These are phyloP conservation scores for Apis mellifera DNA, from an alignment of 1,140 invertebrate genomes.

Conservation along the genomic window DNA sequence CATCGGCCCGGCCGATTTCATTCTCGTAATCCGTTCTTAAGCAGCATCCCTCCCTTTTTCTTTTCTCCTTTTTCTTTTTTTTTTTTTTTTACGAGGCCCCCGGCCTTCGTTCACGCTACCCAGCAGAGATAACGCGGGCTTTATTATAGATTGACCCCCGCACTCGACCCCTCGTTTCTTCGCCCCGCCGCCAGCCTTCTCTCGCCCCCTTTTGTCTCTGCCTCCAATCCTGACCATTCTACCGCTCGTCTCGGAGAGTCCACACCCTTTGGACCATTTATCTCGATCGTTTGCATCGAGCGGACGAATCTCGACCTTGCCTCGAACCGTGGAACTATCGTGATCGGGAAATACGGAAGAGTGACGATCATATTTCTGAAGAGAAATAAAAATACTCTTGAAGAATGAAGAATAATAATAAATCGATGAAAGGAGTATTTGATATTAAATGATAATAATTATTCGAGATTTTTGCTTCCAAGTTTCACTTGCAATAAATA, in stretches of 20 bases:
- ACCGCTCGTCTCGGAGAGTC: slow-evolving; percentile 45
- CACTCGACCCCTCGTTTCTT: slow-evolving; percentile 72
- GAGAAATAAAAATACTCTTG: too few relatives aligned
- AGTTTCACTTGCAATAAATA: too few relatives aligned
- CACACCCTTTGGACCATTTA: slow-evolving; percentile 72
- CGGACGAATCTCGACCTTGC: slow-evolving; percentile 38
- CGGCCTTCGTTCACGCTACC: slow-evolving; percentile 75
- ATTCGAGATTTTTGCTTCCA: too few relatives aligned
- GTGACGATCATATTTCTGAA: too few relatives aligned
- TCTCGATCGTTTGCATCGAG: slow-evolving; percentile 78
- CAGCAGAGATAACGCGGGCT: slow-evolving; percentile 76
- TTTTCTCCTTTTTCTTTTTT: slow-evolving; percentile 73
- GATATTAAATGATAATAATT: too few relatives aligned
- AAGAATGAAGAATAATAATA: too few relatives aligned
- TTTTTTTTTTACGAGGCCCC: slow-evolving; percentile 78
- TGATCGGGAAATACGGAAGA: too few relatives aligned
- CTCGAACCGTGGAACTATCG: background rate
- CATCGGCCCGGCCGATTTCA: slow-evolving; percentile 76
- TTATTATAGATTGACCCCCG: slow-evolving; percentile 81
- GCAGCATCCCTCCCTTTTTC: slow-evolving; percentile 72
- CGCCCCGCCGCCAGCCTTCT: slow-evolving; percentile 44
- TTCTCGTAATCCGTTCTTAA: slow-evolving; percentile 80
- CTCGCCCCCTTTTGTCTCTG: slow-evolving; percentile 52
- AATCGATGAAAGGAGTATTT: too few relatives aligned
- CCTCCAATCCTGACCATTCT: slow-evolving; percentile 55